phyloP scores from a whole-genome alignment of 1,140 invertebrate genomes.

The Ladona fulva region DNA sequence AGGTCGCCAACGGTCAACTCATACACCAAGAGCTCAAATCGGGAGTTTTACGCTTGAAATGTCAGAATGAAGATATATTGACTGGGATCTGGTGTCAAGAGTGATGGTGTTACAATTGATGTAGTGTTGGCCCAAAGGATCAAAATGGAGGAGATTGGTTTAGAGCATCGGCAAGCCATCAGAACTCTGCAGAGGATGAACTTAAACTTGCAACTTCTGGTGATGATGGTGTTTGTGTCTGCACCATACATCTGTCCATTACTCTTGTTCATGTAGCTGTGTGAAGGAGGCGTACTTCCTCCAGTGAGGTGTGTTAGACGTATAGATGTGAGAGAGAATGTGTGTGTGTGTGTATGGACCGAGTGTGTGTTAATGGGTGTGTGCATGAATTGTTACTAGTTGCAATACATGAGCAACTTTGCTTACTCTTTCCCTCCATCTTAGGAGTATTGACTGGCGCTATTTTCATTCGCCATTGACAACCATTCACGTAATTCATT shows the following conservation, averaged over 20 bases:
- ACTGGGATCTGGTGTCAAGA: background rate
- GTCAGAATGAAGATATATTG: background rate
- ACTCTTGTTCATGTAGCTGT: background rate
- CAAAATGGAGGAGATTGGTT: background rate
- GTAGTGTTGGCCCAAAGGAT: background rate
- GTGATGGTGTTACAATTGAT: conserved; percentile 1
- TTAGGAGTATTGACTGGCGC: background rate
- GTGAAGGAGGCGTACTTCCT: background rate
- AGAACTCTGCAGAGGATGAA: background rate
- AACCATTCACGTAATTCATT: background rate
- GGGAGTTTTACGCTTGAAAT: conserved; percentile 89
- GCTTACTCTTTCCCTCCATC: conserved; percentile 3
- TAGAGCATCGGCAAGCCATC: background rate
- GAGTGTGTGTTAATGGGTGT: background rate
- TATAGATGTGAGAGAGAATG: background rate
- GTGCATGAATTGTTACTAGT: background rate
- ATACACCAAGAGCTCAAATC: conserved; percentile 82
- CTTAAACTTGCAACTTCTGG: background rate
- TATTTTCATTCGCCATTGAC: background rate
- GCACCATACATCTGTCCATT: conserved; percentile 1
- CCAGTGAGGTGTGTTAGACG: background rate
- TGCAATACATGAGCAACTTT: conserved; percentile 1
- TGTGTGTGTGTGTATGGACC: background rate
- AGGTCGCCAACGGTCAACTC: conserved; percentile 82
- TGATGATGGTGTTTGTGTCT: background rate